phyloP scores from a whole-genome alignment of 2,888 invertebrate species.

The Leucophenga montana region DNA sequence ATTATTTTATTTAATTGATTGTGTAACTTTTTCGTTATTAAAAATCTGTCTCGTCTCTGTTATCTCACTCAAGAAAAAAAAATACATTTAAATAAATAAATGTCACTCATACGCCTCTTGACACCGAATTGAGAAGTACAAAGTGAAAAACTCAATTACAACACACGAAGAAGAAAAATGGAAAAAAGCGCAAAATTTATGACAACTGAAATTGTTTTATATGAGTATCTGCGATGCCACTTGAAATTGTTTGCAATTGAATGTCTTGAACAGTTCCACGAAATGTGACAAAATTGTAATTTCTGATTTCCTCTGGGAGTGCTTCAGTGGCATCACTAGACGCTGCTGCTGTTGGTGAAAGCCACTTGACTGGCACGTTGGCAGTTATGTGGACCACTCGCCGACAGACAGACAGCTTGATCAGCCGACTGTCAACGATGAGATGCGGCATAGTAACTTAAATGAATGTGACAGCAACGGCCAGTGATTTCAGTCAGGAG shows the following conservation, averaged over 20 bases:
- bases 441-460: slow-evolving; percentile 45
- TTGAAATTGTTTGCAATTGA: too few species aligned
- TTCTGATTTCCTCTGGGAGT: slow-evolving; percentile 61
- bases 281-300: slow-evolving; percentile 47
- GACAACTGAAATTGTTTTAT: neutral
- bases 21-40: too few species aligned
- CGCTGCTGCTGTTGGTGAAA: neutral
- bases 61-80: too few species aligned
- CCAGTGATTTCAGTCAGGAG: neutral
- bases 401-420: neutral
- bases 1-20: too few species aligned
- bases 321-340: slow-evolving; percentile 30
- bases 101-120: slow-evolving; percentile 3
- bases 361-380: neutral
- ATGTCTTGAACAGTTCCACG: slow-evolving; percentile 26
- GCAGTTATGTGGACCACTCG: neutral
- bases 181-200: neutral
- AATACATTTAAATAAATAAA: neutral
- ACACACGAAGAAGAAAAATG: neutral
- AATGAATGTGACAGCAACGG: slow-evolving; percentile 56
- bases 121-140: neutral
- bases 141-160: neutral
- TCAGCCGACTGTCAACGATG: neutral
- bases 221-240: neutral
- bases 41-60: too few species aligned